A percentile compares a stretch with the other conserved stretches of the same genome.
Conservation (phyloP, 2,113 vertebrate species). For the Noctilio leporinus region DNA sequence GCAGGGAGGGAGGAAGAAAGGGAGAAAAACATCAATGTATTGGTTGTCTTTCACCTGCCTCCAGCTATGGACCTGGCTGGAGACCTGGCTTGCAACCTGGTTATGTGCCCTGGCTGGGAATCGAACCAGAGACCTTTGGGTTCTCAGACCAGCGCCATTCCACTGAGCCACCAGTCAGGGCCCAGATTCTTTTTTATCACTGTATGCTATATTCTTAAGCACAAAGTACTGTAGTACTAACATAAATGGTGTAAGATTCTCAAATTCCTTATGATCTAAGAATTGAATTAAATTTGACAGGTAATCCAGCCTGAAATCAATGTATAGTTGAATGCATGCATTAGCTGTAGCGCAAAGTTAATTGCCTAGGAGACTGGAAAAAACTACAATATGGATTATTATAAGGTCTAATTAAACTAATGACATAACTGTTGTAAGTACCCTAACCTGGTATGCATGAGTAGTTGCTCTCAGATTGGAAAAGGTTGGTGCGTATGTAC, state of each 20-base stretch:
- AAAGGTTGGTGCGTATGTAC: background rate
- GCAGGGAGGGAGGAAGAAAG: no score
- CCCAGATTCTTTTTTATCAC: background rate
- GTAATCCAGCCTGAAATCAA: slow-evolving; percentile 1
- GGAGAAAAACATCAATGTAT: no score
- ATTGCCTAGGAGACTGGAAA: background rate
- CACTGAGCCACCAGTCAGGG: no score
- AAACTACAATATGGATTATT: slow-evolving; percentile 7
- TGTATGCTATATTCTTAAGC: background rate
- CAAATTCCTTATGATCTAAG: background rate
- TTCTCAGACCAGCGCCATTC: no score
- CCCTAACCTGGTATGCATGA: background rate
- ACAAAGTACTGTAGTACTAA: background rate
- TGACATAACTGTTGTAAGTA: slow-evolving; percentile 26
- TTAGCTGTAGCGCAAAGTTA: slow-evolving; percentile 38
- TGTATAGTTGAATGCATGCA: background rate
- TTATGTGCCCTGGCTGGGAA: no score
- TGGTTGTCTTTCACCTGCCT: no score
- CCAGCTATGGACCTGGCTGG: no score
- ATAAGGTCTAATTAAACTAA: slow-evolving; percentile 42
- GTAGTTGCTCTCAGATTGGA: background rate
- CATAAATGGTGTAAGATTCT: background rate
- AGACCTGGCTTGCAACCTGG: no score
- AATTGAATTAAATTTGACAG: slow-evolving; percentile 11
- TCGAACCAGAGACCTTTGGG: no score